Evolutionary conservation across 2,113 vertebrate species (phyloP).

Genomic region (Caloenas nicobarica): DNA sequence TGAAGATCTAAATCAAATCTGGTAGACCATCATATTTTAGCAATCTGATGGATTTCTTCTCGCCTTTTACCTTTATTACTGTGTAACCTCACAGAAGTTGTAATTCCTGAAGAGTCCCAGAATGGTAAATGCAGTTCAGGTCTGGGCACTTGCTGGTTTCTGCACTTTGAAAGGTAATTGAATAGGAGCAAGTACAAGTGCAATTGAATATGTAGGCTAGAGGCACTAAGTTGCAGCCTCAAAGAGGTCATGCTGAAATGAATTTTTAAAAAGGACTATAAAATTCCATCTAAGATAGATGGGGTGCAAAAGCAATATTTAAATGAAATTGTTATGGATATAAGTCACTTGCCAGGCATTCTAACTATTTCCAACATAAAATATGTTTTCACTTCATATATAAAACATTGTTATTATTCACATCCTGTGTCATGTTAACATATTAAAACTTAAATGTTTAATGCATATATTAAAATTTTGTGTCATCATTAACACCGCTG

Average conservation of each 20-base stretch:
- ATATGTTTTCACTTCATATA: slow-evolving; percentile 86
- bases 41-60: slow-evolving; percentile 60
- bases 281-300: slow-evolving; percentile 92
- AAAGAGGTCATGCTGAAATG: slow-evolving; percentile 91
- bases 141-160: slow-evolving; percentile 72
- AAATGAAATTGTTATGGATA: slow-evolving; percentile 90
- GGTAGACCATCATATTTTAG: slow-evolving; percentile 37
- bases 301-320: slow-evolving; percentile 91
- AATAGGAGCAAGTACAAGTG: slow-evolving; percentile 85
- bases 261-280: slow-evolving; percentile 91
- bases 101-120: slow-evolving; percentile 73
- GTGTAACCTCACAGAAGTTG: slow-evolving; percentile 48
- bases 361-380: slow-evolving; percentile 84
- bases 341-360: slow-evolving; percentile 83
- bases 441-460: slow-evolving; percentile 88
- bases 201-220: slow-evolving; percentile 86
- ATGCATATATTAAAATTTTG: slow-evolving; percentile 84
- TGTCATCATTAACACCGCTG: slow-evolving; percentile 81
- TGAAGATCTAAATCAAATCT: slow-evolving; percentile 55
- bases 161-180: slow-evolving; percentile 87
- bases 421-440: slow-evolving; percentile 80
- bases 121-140: slow-evolving; percentile 80
- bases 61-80: slow-evolving; percentile 61
- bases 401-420: slow-evolving; percentile 88
- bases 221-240: slow-evolving; percentile 82